Evolutionary conservation across 2,888 invertebrate genomes (phyloP), one percentile per base, ranked within the genome.

Genomic region (Andrena marginata): DNA sequence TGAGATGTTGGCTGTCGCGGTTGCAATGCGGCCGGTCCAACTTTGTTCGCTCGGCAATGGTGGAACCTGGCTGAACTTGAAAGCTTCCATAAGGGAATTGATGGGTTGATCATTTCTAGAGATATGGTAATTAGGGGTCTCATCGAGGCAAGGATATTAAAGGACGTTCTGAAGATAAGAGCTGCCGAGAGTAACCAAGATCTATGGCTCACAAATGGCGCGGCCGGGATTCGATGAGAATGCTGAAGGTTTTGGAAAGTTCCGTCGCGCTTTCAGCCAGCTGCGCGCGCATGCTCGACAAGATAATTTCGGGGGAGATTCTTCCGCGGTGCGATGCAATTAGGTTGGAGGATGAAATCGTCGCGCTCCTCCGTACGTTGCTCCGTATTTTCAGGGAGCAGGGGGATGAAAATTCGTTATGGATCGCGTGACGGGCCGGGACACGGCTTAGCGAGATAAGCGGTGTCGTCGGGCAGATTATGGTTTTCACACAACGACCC

Each of bases 381-480:
- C 31, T 23, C 20, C 65, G 76, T 83, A 86, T 88, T 87, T 83
- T 72, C 72, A 77, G 80, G 73, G 60, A 35, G 84, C 73, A 83
- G 48, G 82, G 84, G 86, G 79, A 84, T 80, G 85, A 82, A 87
- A 88, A 90, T 90, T 90, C 87, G 89, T 89, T 90, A 85, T 77
- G 86, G 86, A 75, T 88, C 78, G 86, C 87, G 86, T 89, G 91
- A 88, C 86, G 82, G 82, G 80, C 80, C 77, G 78, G 83, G 89
- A 87, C 80, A 88, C 86, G 89, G 89, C 89, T 90, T 88, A 86
- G 82, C 84, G 87, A 91, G 92, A 91, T 92, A 92, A 92, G 92
- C 92, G 91, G 87, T 91, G 92, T 92, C 91, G 91, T 90, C 90
- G 90, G 84, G 82, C 86, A 90, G 91, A 91, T 92, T 92, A 92